Evolutionary conservation across 2,888 invertebrate genomes (phyloP), one percentile per base, ranked within the genome.

Genomic region (Brachyptera putata): DNA sequence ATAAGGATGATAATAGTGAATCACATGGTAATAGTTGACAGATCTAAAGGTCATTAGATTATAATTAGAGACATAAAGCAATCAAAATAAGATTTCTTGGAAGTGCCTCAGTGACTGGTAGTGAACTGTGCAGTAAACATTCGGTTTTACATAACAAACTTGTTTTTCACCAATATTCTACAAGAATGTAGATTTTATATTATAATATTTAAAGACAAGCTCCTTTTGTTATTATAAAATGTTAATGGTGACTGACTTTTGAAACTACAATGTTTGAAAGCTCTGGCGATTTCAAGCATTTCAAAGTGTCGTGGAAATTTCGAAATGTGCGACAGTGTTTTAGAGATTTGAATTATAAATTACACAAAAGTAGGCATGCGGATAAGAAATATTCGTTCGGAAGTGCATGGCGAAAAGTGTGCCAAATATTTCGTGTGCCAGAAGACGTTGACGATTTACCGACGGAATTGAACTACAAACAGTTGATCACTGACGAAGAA

Each of bases 401-500:
- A 11, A 53, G 18, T 36, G 34, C 36, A 7, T 53, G 53, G 53
- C 34, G 34, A 11, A 53, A 53, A 36, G 34, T 53, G 34, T 16
- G 34, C 9, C 36, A 18, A 1, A n/a, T 53, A 11, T 53, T 53
- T 16, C 21, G 18, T 13, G 22, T 34, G 3, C 3, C 36, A 3
- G 53, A 53, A 4, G 53, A 53, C 36, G 53, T 13, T 2, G 53
- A 53, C 26, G 56, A 41, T 11, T 26, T 57, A 14, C 50, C 57
- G 21, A 55, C 55, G 21, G 62, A 62, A 13, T 36, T 57, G 26
- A 18, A 57, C 16, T 89, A 87, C 71, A 77, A 79, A 66, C 78
- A 80, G 67, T 81, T 87, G 71, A 74, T 84, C 41, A 79, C 84
- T 1, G 87, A 87, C 25, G 87, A 88, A 68, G 87, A 89, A 70